phyloP scores from a whole-genome alignment of 2,113 vertebrate genomes.

The Tenrec ecaudatus region DNA sequence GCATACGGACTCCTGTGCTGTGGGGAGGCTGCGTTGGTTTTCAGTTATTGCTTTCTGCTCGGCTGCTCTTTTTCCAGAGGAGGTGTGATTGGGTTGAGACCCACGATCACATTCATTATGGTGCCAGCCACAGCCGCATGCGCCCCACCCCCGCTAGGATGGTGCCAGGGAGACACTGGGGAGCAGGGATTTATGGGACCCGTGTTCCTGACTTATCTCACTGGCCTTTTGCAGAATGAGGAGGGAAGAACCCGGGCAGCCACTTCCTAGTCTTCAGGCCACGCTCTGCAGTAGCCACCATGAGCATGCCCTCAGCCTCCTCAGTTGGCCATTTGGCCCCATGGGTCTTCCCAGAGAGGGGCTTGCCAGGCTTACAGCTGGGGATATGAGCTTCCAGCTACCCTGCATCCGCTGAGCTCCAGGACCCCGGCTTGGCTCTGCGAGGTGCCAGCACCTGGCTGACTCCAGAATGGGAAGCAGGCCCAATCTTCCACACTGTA shows the following conservation, averaged over 20 bases:
- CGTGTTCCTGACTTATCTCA: background rate
- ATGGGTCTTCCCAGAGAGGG: background rate
- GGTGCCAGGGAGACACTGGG: background rate
- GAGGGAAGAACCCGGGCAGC: background rate
- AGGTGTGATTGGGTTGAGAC: background rate
- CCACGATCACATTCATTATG: background rate
- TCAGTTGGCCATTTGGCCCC: background rate
- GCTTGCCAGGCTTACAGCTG: background rate
- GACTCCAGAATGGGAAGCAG: accelerated
- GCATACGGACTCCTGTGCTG: no score
- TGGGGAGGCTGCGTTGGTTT: background rate
- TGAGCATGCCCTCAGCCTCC: no score
- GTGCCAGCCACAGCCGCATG: accelerated
- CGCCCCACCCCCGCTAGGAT: accelerated
- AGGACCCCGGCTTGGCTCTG: background rate
- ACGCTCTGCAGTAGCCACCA: no score
- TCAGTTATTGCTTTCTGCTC: background rate
- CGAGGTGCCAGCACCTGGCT: accelerated
- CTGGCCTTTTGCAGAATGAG: slow-evolving; percentile 26
- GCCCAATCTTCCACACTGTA: no score
- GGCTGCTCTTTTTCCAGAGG: background rate
- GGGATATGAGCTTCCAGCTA: background rate
- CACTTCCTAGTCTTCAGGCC: background rate
- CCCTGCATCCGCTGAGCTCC: background rate
- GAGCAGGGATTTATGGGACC: background rate